A percentile compares a stretch with the other conserved stretches of the same genome.
phyloP scores from a whole-genome alignment of 2,113 vertebrate genomes.

The Pyxicephalus adspersus region DNA sequence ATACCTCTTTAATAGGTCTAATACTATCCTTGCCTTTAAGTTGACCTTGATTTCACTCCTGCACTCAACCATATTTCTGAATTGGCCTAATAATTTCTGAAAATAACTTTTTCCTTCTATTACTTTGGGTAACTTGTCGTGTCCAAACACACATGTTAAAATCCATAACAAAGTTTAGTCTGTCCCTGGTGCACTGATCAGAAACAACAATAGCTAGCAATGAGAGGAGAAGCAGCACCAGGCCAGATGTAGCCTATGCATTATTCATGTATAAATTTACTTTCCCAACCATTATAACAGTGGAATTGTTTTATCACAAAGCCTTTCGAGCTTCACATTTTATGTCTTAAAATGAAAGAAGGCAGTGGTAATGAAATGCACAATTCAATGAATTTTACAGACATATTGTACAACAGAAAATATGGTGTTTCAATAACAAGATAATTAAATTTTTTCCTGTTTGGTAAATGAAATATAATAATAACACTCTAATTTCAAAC shows the following conservation, averaged over 20 bases:
- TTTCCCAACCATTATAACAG: background rate
- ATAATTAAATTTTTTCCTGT: no score
- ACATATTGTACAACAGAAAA: no score
- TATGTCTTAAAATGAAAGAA: background rate
- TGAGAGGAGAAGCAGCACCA: background rate
- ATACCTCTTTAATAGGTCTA: no score
- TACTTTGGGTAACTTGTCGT: no score
- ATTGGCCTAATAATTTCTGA: no score
- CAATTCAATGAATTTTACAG: background rate
- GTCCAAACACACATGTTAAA: background rate
- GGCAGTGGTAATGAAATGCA: background rate
- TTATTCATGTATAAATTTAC: constrained; percentile 20
- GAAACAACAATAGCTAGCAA: background rate
- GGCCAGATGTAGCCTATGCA: constrained; percentile 3
- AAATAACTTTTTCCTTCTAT: no score
- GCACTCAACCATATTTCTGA: no score
- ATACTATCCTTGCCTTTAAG: no score
- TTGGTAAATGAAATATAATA: no score
- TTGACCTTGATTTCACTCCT: no score
- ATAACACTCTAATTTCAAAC: no score
- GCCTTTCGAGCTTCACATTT: background rate
- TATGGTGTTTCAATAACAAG: no score
- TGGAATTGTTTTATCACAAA: constrained; percentile 14
- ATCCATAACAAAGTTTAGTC: background rate
- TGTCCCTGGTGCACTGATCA: background rate